These are phyloP conservation scores for Leptobrachium leishanense DNA, from an alignment of 2,113 vertebrate species.

Conservation along the genomic window DNA sequence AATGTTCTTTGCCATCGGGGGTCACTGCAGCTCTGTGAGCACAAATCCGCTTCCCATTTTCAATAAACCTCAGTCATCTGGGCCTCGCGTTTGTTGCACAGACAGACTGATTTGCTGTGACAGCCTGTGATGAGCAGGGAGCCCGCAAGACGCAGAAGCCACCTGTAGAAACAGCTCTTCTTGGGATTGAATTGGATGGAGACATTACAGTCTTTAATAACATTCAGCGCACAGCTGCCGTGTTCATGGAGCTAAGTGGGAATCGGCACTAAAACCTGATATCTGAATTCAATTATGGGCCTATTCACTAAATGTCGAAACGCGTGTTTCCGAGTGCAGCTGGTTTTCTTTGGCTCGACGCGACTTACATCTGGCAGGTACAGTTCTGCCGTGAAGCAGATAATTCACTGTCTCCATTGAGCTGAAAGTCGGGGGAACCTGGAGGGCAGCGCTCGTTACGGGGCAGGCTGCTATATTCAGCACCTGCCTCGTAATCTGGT, in stretches of 20 bases:
- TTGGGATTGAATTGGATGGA: slow-evolving; percentile 24
- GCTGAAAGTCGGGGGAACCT: too few relatives aligned
- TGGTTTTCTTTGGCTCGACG: too few relatives aligned
- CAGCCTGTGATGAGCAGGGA: slow-evolving; percentile 27
- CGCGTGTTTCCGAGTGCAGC: too few relatives aligned
- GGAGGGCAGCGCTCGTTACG: too few relatives aligned
- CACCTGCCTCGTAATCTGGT: too few relatives aligned
- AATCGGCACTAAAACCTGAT: neutral
- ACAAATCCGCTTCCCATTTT: neutral
- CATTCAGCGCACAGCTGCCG: slow-evolving; percentile 23
- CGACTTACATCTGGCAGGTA: too few relatives aligned
- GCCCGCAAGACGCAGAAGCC: neutral
- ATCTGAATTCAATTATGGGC: neutral
- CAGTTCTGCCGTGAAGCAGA: too few relatives aligned
- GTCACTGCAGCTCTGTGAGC: neutral
- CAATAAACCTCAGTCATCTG: neutral
- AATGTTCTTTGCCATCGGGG: neutral
- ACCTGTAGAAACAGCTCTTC: slow-evolving; percentile 16
- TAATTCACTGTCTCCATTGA: too few relatives aligned
- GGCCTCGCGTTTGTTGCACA: slow-evolving; percentile 9
- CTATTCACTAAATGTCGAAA: too few relatives aligned
- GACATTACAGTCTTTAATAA: slow-evolving; percentile 7
- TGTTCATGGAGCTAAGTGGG: neutral
- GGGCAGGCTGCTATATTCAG: too few relatives aligned
- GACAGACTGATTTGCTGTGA: slow-evolving; percentile 27